Percentiles rank a stretch among this genome's conserved stretches.
Evolutionary conservation across 64 coral and sea anemone genomes (phyloP).

Genomic region (Montipora cactus): DNA sequence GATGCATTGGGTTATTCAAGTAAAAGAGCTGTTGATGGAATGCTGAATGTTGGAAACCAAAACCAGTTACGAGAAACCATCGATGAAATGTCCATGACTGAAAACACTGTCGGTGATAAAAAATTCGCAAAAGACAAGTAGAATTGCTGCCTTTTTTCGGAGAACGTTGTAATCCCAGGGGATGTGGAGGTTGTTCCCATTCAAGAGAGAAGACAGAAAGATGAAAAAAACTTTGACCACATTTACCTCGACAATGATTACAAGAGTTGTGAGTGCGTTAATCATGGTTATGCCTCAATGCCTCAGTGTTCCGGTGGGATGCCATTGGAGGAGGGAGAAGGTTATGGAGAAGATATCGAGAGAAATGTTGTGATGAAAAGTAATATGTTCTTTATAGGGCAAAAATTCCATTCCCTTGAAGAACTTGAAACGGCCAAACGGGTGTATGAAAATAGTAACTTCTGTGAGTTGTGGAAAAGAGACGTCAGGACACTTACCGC

Average conservation of each 20-base stretch:
- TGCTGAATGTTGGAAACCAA: constrained; percentile 4
- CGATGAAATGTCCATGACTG: not conserved
- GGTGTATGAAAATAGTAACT: constrained; percentile 15
- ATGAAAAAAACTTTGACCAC: constrained; percentile 1
- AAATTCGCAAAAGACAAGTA: not conserved
- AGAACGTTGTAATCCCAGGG: not conserved
- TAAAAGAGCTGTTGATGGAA: constrained; percentile 13
- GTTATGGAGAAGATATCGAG: not conserved
- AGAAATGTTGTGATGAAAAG: constrained; percentile 3
- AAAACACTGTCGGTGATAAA: not conserved
- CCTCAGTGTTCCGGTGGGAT: constrained; percentile 18
- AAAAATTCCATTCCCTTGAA: constrained; percentile 24
- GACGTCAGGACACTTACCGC: constrained; percentile 37
- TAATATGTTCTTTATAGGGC: constrained; percentile 42
- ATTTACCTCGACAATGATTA: constrained; percentile 4
- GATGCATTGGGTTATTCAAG: constrained; percentile 4
- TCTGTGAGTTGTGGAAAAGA: constrained; percentile 45
- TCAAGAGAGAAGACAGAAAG: constrained; percentile 6
- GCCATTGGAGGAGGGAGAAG: not conserved
- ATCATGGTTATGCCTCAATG: not conserved
- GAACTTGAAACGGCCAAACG: constrained; percentile 30
- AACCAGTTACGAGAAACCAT: not conserved
- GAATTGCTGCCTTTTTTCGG: not conserved
- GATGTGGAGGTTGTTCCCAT: constrained; percentile 10
- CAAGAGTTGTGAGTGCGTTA: not conserved